Conservation (phyloP, 2,113 vertebrate genomes). For the Antechinus stuartii region DNA sequence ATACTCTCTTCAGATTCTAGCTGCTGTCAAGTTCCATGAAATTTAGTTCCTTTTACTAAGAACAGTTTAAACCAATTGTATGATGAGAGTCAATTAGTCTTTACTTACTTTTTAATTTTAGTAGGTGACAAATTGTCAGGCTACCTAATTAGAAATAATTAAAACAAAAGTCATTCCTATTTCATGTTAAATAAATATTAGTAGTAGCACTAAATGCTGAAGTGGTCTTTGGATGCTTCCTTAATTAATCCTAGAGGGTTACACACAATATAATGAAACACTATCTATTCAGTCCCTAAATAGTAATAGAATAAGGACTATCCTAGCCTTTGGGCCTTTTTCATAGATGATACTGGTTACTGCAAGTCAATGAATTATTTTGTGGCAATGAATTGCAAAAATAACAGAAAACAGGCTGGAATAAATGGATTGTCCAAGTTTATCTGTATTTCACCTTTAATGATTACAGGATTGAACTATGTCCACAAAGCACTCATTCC, state of each 20-base stretch:
- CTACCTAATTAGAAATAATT: constrained; percentile 86
- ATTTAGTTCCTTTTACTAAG: constrained; percentile 67
- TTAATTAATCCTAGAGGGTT: constrained; percentile 61
- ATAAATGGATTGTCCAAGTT: constrained; percentile 12
- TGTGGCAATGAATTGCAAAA: neutral
- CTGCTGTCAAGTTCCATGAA: constrained; percentile 33
- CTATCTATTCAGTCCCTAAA: neutral
- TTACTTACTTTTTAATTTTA: constrained; percentile 78
- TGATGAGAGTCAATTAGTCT: constrained; percentile 82
- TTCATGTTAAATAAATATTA: constrained; percentile 84
- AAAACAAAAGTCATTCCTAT: constrained; percentile 79
- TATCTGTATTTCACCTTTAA: constrained; percentile 34
- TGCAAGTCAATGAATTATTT: constrained; percentile 25
- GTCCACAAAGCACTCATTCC: neutral
- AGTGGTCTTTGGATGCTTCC: constrained; percentile 76
- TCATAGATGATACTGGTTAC: constrained; percentile 33
- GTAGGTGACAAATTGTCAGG: constrained; percentile 78
- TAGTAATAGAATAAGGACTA: neutral
- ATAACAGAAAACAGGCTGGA: constrained; percentile 12
- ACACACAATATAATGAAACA: constrained; percentile 31
- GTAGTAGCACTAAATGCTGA: constrained; percentile 80
- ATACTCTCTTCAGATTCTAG: constrained; percentile 8
- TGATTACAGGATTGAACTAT: neutral
- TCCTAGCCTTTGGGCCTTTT: constrained; percentile 10
- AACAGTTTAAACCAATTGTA: constrained; percentile 53